Conservation (phyloP, 2,113 vertebrate species). For the Tichodroma muraria region DNA sequence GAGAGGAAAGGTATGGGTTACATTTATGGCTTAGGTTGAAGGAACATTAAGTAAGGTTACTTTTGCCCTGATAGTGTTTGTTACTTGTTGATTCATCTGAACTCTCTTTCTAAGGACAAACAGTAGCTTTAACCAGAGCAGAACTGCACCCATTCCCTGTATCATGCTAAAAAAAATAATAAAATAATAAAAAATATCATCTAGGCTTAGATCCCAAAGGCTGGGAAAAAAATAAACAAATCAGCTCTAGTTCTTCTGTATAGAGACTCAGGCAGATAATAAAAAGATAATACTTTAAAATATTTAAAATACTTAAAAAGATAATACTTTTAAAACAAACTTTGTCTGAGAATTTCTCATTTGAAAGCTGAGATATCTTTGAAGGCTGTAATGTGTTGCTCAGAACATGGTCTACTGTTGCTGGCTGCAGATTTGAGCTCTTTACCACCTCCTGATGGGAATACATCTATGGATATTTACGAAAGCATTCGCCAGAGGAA, state of each 20-base stretch:
- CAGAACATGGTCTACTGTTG: fast-evolving
- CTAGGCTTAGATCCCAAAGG: background rate
- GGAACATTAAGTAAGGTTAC: background rate
- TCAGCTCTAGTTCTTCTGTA: background rate
- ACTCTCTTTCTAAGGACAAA: background rate
- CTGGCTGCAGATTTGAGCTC: background rate
- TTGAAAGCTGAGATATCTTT: background rate
- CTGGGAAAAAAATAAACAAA: background rate
- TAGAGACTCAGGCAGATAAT: background rate
- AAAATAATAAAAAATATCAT: background rate
- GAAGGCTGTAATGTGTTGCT: background rate
- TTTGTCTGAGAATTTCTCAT: background rate
- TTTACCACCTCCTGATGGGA: background rate
- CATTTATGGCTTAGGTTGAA: background rate
- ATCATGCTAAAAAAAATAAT: background rate
- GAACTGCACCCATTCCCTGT: background rate
- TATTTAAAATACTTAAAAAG: background rate
- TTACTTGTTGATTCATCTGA: background rate
- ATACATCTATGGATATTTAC: fast-evolving
- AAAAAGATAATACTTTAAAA: background rate
- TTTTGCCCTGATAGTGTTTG: background rate
- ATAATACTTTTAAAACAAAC: background rate
- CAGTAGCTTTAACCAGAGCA: background rate
- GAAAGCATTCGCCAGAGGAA: background rate
- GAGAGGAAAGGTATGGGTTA: background rate